A percentile compares a stretch with the other conserved stretches of the same genome.
Conservation (phyloP, 2,113 vertebrate species). For the Thryonomys swinderianus region DNA sequence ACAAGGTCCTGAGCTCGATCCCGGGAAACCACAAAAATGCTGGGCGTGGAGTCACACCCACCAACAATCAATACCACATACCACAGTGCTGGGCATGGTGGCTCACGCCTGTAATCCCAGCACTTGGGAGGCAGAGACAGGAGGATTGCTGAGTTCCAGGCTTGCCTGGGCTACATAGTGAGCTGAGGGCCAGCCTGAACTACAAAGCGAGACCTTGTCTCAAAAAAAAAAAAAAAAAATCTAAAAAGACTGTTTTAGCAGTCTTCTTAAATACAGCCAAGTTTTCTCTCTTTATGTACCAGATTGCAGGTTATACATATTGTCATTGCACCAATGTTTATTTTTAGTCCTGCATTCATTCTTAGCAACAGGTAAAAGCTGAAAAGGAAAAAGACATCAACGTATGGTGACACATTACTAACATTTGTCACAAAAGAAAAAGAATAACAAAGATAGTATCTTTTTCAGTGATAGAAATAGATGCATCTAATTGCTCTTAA, state of each 20-base stretch:
- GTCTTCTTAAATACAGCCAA: conserved; percentile 1
- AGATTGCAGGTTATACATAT: conserved; percentile 51
- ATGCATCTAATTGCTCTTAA: background rate
- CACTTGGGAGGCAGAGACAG: no score
- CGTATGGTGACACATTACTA: background rate
- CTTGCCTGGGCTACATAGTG: no score
- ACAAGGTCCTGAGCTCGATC: no score
- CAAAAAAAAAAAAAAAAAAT: background rate
- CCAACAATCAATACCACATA: no score
- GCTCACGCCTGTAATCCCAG: no score
- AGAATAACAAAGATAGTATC: conserved; percentile 10
- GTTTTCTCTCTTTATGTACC: background rate
- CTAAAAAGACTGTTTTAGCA: conserved; percentile 18
- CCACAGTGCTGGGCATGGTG: no score
- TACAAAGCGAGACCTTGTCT: no score
- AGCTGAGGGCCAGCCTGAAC: no score
- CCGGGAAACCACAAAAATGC: no score
- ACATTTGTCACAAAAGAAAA: conserved; percentile 21
- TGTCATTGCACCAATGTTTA: background rate
- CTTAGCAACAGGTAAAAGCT: background rate
- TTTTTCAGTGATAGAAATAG: background rate
- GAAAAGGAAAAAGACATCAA: conserved; percentile 12
- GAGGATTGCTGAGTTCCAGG: no score
- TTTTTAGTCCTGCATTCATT: conserved; percentile 25
- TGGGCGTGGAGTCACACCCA: no score